These are phyloP conservation scores for Rachycentron canadum DNA, from an alignment of 2,797 vertebrate species.

Conservation along the genomic window DNA sequence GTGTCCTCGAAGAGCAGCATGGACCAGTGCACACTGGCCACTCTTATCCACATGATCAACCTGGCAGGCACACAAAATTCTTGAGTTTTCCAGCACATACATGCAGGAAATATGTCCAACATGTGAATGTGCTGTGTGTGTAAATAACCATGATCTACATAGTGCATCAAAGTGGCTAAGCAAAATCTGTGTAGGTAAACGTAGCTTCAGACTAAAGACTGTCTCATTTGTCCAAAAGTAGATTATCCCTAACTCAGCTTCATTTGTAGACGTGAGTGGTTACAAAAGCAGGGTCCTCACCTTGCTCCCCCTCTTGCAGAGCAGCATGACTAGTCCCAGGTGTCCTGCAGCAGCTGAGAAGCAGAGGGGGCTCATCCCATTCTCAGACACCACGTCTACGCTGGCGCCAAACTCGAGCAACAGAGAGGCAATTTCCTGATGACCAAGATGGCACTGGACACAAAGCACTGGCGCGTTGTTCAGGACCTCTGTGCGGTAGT, in stretches of 20 bases:
- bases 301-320: conserved; percentile 92
- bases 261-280: neutral
- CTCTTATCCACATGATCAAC: conserved; percentile 95
- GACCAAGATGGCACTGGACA: conserved; percentile 95
- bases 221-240: neutral
- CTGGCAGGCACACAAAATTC: conserved; percentile 75
- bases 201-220: neutral
- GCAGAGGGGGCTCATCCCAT: conserved; percentile 92
- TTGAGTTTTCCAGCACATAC: conserved; percentile 12
- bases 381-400: conserved; percentile 92
- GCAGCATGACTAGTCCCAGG: conserved; percentile 89
- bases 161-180: neutral
- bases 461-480: conserved; percentile 96
- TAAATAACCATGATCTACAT: neutral
- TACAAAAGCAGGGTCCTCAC: conserved; percentile 76
- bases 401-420: conserved; percentile 93
- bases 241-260: neutral
- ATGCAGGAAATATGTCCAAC: neutral
- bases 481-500: conserved; percentile 96
- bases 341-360: conserved; percentile 94
- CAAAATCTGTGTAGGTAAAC: neutral
- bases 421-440: conserved; percentile 93
- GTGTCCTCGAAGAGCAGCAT: conserved; percentile 94
- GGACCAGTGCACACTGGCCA: conserved; percentile 94
- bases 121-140: conserved; percentile 1